Conservation (phyloP, 2,797 vertebrate species). For the Stomatorhinus walkeri region DNA sequence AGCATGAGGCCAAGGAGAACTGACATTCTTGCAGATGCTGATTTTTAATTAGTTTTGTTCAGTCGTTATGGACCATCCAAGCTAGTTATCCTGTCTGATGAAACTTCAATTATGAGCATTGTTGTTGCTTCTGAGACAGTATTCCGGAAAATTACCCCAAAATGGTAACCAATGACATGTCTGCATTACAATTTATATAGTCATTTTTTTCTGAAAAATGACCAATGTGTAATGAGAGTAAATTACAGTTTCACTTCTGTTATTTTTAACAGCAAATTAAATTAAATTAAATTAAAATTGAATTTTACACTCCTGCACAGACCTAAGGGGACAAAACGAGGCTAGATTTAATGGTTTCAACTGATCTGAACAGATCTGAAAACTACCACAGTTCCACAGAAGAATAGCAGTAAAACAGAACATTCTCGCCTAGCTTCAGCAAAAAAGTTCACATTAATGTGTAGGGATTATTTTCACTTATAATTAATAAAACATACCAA, state of each 20-base stretch:
- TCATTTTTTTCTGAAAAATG: not conserved
- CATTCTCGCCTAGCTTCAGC: not conserved
- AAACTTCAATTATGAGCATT: not conserved
- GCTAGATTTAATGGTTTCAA: not conserved
- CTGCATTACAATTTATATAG: not conserved
- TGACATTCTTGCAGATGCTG: not conserved
- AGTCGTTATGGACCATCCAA: not conserved
- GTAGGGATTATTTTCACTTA: not conserved
- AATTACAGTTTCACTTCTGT: not conserved
- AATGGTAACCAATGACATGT: not conserved
- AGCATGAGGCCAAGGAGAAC: not conserved
- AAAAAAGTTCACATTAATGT: not conserved
- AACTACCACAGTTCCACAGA: not conserved
- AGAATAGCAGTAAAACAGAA: not conserved
- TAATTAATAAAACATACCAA: not conserved
- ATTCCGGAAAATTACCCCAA: not conserved
- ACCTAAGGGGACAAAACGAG: not conserved
- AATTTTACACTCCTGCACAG: not conserved
- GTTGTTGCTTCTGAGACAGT: not conserved
- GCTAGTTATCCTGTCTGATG: not conserved
- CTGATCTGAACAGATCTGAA: not conserved
- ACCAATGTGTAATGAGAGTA: not conserved
- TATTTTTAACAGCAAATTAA: not conserved
- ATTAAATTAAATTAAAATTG: not conserved
- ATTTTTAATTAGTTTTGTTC: conserved; percentile 10